Base-by-base conservation (phyloP, 2,888 invertebrate species). In the Sinhomidia bicolor region DNA sequence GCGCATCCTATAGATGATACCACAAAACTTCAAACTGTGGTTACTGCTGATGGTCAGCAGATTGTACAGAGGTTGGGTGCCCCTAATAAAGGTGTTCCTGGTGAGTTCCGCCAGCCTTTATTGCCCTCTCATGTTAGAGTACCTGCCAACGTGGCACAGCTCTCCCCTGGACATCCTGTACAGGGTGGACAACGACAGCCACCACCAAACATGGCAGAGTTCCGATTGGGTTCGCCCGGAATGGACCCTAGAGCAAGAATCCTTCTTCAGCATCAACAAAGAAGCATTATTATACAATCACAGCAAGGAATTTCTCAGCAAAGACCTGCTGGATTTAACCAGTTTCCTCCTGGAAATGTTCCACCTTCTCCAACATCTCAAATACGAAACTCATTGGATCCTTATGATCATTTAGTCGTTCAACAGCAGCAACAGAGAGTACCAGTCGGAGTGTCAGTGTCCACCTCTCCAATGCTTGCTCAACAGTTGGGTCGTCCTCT, bases 401-500 rank as follows among this genome's bases (percentile, higher is more conserved):
- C 94, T 2, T 94, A 94, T 92, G 94, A 94, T 89, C 94, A 94
- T 90, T 92, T 94, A 68, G 94, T 94, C n/a, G 93, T 93, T n/a
- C 93, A 93, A 74, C 57, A 92, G 68, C 91, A 91, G 51, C 92
- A 91, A n/a, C 92, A 89, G 29, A 87, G 89, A 57, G 78, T 89
- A 82, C 81, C 87, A 9, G 60, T 68, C n/a, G 85, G 60, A 26
- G 89, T 90, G 29, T 86, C 92, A 82, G 65, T 91, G 81, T 81
- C 91, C 9, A 32, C 90, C 9, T 86, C 91, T 12, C 85, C 91
- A 7, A 92, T 91, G 91, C 84, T 91, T 36, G 91, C 92, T 14
- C 92, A 91, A 83, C 91, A 91, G 65, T 74, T 91, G n/a, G 92
- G 90, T 10, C 71, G 92, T 71, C 90, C 91, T n/a, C 82, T 89